Evolutionary conservation across 2,888 invertebrate species (phyloP), one percentile per base, ranked within the genome.

Genomic region (Gandaritis pyraliata): DNA sequence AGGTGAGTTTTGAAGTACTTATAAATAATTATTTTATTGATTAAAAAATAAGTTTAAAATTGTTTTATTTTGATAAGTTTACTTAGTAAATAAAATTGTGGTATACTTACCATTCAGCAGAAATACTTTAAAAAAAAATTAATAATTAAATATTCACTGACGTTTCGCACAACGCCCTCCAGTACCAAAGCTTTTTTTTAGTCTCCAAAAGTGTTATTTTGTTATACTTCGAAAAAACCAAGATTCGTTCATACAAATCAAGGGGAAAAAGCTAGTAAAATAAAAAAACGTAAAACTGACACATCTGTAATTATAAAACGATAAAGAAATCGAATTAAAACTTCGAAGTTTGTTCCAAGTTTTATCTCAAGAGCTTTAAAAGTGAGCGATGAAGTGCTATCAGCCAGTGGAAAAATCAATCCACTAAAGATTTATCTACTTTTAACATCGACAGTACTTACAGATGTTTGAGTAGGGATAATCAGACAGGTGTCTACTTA

Each of bases 301-400:
- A 43, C 10, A 45, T 50, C 16, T 53, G 33, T 23, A 47, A 47
- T 29, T 38, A 61, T 54, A 51, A 47, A 63, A 39, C 54, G 61
- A 62, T 65, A 59, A 46, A 63, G 46, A 63, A 47, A 61, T 64
- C 56, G 45, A 61, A 68, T 68, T 65, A 65, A 64, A 68, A 53
- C 57, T 68, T 63, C 47, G n/a, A 58, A 67, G 59, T 41, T 41
- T 50, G 36, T 13, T 12, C 29, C 23, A 46, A 49, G 38, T 46
- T 58, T 65, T 65, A 59, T 65, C 65, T 58, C 57, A 52, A 62
- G 45, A 51, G 57, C 55, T 55, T 49, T 29, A 48, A 43, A 16
- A 58, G 53, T 43, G 11, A 49, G 33, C n/a, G 29, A 15, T 18
- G 30, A 1, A 2, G 36, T 54, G n/a, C n/a, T n/a, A 23, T 23